Conservation (phyloP, 2,113 vertebrate genomes). For the Myotis brandtii region DNA sequence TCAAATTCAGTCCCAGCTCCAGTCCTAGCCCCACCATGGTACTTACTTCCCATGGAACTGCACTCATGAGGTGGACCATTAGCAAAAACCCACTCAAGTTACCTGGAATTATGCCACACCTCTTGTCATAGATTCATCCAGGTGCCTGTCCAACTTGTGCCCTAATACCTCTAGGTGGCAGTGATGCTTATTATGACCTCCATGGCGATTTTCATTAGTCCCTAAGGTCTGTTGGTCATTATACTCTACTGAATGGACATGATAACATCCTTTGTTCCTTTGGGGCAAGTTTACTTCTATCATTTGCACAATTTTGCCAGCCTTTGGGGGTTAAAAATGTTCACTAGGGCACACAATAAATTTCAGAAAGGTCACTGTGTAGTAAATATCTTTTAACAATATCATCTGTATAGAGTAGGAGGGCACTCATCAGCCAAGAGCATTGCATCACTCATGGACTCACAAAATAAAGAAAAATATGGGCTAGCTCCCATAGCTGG, state of each 20-base stretch:
- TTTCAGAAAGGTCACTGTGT: slow-evolving; percentile 57
- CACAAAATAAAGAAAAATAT: slow-evolving; percentile 61
- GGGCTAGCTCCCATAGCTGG: background rate
- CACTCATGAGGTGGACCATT: background rate
- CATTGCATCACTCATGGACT: background rate
- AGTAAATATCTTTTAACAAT: slow-evolving; percentile 59
- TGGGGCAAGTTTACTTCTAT: slow-evolving; percentile 4
- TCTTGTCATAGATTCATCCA: background rate
- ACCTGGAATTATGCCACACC: background rate
- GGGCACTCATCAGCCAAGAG: slow-evolving; percentile 59
- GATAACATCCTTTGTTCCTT: slow-evolving; percentile 11
- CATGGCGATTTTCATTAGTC: background rate
- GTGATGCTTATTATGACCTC: background rate
- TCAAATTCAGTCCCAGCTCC: background rate
- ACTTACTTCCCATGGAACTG: background rate
- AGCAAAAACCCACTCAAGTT: background rate
- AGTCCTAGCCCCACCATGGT: background rate
- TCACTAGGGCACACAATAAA: slow-evolving; percentile 60
- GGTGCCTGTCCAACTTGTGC: background rate
- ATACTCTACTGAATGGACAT: background rate
- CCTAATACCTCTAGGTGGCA: background rate
- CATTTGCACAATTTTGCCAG: slow-evolving; percentile 47
- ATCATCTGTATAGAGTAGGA: background rate
- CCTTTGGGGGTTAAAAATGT: slow-evolving; percentile 61
- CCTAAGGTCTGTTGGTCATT: slow-evolving; percentile 3